Conservation (phyloP, 2,888 invertebrate species). For the Teleiodes luculella region DNA sequence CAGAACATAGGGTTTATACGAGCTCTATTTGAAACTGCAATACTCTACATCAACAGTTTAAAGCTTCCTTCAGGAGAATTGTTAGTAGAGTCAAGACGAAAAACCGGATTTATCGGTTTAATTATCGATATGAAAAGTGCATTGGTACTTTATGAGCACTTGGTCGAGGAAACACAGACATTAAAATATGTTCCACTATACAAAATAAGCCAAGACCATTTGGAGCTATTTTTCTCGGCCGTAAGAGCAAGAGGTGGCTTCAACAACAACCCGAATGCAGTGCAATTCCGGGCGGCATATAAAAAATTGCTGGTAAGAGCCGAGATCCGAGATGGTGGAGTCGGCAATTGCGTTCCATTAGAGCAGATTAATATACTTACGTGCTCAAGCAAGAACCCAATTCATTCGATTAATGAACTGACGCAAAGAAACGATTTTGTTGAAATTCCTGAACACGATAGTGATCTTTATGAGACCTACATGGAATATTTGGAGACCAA, state of each 20-base stretch:
- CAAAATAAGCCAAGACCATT: too few species aligned
- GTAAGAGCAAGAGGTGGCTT: too few species aligned
- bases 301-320: too few species aligned
- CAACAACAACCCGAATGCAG: too few species aligned
- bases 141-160: conserved; percentile 15
- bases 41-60: conserved; percentile 8
- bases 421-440: background rate
- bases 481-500: background rate
- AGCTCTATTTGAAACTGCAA: conserved; percentile 19
- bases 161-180: conserved; percentile 13
- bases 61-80: conserved; percentile 14
- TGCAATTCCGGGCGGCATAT: too few species aligned
- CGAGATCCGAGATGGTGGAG: too few species aligned
- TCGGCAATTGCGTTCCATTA: too few species aligned
- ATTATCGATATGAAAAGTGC: conserved; percentile 25
- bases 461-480: too few species aligned
- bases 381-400: conserved; percentile 20
- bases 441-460: background rate
- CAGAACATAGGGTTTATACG: conserved; percentile 19
- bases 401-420: conserved; percentile 5
- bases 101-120: conserved; percentile 27
- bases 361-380: conserved; percentile 23
- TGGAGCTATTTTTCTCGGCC: too few species aligned
- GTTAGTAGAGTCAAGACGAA: conserved; percentile 20
- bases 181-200: too few species aligned